Conservation (phyloP, 2,797 vertebrate species). For the Eupleurogrammus muticus region DNA sequence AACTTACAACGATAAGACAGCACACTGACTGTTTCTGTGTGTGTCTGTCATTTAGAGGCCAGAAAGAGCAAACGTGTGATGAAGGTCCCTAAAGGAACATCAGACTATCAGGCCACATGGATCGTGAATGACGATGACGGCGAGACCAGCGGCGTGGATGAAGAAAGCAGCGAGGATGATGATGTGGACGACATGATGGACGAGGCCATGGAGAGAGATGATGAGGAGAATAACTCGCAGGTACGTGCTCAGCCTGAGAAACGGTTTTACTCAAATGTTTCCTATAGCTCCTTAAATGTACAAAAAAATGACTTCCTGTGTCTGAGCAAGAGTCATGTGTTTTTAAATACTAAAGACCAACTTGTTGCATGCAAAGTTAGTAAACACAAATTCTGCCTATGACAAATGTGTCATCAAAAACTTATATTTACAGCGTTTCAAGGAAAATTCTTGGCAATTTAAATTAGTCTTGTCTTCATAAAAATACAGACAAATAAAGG, state of each 20-base stretch:
- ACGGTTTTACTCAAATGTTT: not conserved
- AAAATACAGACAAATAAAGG: not conserved
- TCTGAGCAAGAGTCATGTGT: too few relatives aligned
- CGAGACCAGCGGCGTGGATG: slow-evolving; percentile 67
- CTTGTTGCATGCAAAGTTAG: too few relatives aligned
- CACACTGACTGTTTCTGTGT: not conserved
- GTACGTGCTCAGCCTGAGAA: not conserved
- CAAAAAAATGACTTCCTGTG: not conserved
- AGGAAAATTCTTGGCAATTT: too few relatives aligned
- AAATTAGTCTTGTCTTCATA: not conserved
- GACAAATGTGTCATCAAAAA: too few relatives aligned
- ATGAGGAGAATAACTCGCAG: slow-evolving; percentile 72
- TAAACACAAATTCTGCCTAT: too few relatives aligned
- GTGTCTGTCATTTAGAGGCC: slow-evolving; percentile 77
- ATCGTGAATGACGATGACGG: slow-evolving; percentile 86
- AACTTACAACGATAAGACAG: not conserved
- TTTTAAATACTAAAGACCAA: not conserved
- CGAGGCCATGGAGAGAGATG: slow-evolving; percentile 76
- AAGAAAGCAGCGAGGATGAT: slow-evolving; percentile 81
- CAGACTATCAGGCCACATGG: slow-evolving; percentile 96
- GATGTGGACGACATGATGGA: slow-evolving; percentile 85
- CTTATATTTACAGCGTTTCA: too few relatives aligned
- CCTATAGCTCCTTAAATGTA: not conserved
- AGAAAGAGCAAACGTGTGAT: slow-evolving; percentile 84
- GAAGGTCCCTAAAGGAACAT: slow-evolving; percentile 96